Evolutionary conservation across 1,140 invertebrate genomes (phyloP), one percentile per base, ranked within the genome.

Genomic region (Dendrolimus kikuchii): DNA sequence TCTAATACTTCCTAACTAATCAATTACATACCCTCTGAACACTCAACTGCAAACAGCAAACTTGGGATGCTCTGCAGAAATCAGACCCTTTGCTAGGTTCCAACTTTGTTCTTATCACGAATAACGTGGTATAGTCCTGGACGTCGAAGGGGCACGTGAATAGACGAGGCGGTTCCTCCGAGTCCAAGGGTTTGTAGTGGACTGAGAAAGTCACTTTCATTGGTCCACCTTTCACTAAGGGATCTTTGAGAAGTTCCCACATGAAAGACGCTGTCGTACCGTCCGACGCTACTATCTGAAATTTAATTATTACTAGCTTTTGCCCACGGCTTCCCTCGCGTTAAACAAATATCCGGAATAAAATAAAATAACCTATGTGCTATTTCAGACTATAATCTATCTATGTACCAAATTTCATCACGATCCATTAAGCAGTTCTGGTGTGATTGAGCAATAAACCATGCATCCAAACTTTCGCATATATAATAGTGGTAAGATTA

Each of bases 21-120:
- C 60, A 40, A 45, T 10, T 7, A 66, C 69, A 68, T 51, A 88
- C 81, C 75, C 86, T 70, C 63, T 86, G 77, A 54, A 85, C 68
- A 41, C 64, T 92, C 42, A 98, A 86, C 73, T 93, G 92, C 57
- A 98, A 89, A 81, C 94, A 93, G 84, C 95, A 97, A 77, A 97
- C 93, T 60, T 93, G 94, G 50, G 95, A 95, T 41, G 95, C 93
- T 59, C 95, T 92, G 80, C 96, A 97, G 80, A 97, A 93, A 70
- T 98, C 95, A 38, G 89, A 91, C 8, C 94, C 95, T 68, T 94
- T 94, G 6, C 89, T 90, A 1, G 95, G 93, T 68, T 96, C 94
- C 53, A 98, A 89, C 66, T 91, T 91, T 0, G 94, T 94, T 58
- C 92, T 90, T 46, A 98, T 90, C 49, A 93, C 92, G 74, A 95